Evolutionary conservation across 2,888 invertebrate genomes (phyloP), one percentile per base, ranked within the genome.

Genomic region (Coremacera marginata): DNA sequence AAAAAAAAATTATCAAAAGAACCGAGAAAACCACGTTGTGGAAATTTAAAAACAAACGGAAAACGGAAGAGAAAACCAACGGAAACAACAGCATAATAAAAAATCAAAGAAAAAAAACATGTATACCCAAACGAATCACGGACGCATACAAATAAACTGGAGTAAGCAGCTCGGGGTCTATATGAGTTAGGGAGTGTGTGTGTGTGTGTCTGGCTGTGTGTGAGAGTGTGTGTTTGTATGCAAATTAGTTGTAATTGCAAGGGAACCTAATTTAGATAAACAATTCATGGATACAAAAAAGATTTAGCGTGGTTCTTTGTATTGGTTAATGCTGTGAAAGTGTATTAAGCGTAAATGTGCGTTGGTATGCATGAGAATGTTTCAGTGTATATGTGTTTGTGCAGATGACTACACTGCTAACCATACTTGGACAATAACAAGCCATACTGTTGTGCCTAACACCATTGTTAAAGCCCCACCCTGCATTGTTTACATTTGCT

Each of bases 251-350:
- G 55, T 71, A 71, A 71, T 71, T 71, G 71, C 70, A 62, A 62
- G 34, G 68, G 76, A 80, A 71, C 78, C 78, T 79, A 77, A 78
- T 80, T 80, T 77, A 78, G 78, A 79, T 80, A 78, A 79, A 80
- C 79, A 79, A 80, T 80, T 79, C 79, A 79, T 79, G 80, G 76
- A 68, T 55, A 49, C 31, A 67, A 75, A 74, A n/a, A 75, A 63
- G 67, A 52, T 60, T 60, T 60, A 2, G 14, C 60, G 9, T 22
- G 25, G 27, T 60, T 60, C 27, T 25, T 60, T 60, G 60, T 25
- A 25, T 60, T 60, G 44, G 44, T 44, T 44, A 44, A 11, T 44
- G 14, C 44, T 22, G 25, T 27, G 27, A 9, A 5, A 16, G 27
- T 60, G 22, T 55, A 22, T 22, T 55, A 19, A 9, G 22, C 11